Conservation (phyloP, 2,888 invertebrate genomes). For the Tryphoninae sp. region DNA sequence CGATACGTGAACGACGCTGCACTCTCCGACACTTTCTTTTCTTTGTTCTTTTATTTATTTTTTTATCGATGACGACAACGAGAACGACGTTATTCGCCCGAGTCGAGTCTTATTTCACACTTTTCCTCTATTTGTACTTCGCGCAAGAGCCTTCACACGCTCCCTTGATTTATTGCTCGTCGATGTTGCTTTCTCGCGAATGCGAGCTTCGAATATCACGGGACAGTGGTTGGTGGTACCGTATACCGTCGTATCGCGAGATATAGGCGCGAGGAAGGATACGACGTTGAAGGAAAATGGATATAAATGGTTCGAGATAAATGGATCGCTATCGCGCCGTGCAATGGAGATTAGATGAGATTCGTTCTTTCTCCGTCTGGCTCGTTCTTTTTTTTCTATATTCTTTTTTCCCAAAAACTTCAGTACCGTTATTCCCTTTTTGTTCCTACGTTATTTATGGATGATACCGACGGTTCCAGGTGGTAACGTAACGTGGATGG, state of each 20-base stretch:
- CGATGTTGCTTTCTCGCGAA: constrained; percentile 67
- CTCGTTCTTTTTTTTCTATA: not conserved
- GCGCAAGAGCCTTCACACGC: constrained; percentile 37
- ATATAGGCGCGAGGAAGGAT: constrained; percentile 19
- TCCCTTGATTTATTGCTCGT: constrained; percentile 73
- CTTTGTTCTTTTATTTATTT: constrained; percentile 8
- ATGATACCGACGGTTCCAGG: constrained; percentile 18
- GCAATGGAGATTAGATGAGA: constrained; percentile 51
- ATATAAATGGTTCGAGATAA: constrained; percentile 58
- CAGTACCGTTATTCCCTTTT: not conserved
- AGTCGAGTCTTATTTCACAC: constrained; percentile 24
- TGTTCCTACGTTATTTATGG: constrained; percentile 34
- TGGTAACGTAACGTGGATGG: constrained; percentile 13
- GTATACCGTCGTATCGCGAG: constrained; percentile 20
- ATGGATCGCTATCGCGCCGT: constrained; percentile 48
- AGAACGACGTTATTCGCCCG: too few species aligned
- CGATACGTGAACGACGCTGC: constrained; percentile 9
- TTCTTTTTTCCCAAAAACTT: not conserved
- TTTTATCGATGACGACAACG: not conserved
- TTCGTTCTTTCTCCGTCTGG: constrained; percentile 23
- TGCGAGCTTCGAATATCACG: constrained; percentile 57
- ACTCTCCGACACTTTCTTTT: constrained; percentile 5
- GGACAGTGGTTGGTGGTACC: constrained; percentile 23
- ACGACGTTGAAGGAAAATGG: constrained; percentile 52
- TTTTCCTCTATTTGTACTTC: constrained; percentile 32